These are phyloP conservation scores for Lethrus apterus DNA, from an alignment of 1,140 invertebrate genomes.

Conservation along the genomic window DNA sequence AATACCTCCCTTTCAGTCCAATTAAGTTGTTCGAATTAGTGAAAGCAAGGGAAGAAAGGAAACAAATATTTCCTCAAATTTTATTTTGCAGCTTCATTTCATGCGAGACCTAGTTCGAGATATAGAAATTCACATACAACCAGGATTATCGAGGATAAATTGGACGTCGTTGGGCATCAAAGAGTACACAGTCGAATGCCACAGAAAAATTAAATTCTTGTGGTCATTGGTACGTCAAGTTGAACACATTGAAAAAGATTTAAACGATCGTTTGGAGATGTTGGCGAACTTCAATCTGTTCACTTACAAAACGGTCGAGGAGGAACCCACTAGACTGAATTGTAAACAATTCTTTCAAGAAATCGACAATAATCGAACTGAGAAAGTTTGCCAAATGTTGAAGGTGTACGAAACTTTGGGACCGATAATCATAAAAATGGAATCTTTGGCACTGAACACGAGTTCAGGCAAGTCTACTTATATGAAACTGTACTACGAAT, in stretches of 20 bases:
- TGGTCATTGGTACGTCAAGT: conserved; percentile 62
- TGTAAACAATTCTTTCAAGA: conserved; percentile 54
- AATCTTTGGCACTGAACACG: conserved; percentile 63
- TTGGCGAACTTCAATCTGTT: conserved; percentile 32
- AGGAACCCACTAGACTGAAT: conserved; percentile 23
- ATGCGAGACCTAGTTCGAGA: conserved; percentile 61
- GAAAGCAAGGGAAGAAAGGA: neutral
- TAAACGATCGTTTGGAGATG: conserved; percentile 49
- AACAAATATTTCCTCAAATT: no score
- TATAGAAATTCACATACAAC: conserved; percentile 68
- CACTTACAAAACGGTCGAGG: conserved; percentile 24
- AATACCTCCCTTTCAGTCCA: no score
- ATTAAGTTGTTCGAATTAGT: neutral
- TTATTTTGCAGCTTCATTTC: conserved; percentile 48
- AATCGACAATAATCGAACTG: conserved; percentile 58
- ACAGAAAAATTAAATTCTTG: conserved; percentile 48
- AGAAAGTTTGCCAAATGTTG: conserved; percentile 56
- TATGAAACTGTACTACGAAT: conserved; percentile 61
- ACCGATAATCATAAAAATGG: conserved; percentile 73
- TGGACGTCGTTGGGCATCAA: conserved; percentile 77
- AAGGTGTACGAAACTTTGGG: conserved; percentile 65
- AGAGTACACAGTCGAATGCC: conserved; percentile 59
- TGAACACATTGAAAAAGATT: conserved; percentile 66
- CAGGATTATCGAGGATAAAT: conserved; percentile 69
- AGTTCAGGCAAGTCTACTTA: conserved; percentile 53